Conservation (phyloP, 2,888 invertebrate genomes). For the Catocala sponsa region DNA sequence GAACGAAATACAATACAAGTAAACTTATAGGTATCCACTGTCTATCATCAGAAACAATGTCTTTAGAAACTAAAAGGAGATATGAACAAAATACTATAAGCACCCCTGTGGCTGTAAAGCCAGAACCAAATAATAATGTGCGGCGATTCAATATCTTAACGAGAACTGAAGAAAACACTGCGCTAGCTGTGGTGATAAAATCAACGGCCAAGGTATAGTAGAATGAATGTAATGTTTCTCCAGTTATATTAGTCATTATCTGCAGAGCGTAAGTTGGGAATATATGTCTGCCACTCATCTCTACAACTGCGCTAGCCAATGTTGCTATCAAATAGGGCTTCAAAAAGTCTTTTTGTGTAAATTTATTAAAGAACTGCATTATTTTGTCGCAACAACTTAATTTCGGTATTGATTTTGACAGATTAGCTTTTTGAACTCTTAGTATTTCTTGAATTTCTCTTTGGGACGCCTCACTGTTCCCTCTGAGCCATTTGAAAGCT, state of each 20-base stretch:
- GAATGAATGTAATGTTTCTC: conserved; percentile 53
- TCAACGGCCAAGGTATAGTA: conserved; percentile 62
- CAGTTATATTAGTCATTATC: conserved; percentile 57
- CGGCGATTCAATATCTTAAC: conserved; percentile 61
- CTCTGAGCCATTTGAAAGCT: conserved; percentile 81
- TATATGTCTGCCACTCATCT: conserved; percentile 50
- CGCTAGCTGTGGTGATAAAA: conserved; percentile 58
- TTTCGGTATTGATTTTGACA: conserved; percentile 12
- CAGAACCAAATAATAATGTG: conserved; percentile 59
- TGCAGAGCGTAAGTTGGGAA: conserved; percentile 54
- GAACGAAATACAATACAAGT: conserved; percentile 58
- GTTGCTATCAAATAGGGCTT: conserved; percentile 58
- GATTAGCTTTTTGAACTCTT: conserved; percentile 31
- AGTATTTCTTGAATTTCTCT: conserved; percentile 48
- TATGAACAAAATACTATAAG: conserved; percentile 53
- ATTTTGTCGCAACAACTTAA: neutral
- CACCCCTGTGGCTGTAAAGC: conserved; percentile 53
- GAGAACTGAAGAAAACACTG: conserved; percentile 56
- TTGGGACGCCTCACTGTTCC: conserved; percentile 69
- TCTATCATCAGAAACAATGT: conserved; percentile 48
- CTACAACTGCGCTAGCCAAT: conserved; percentile 55
- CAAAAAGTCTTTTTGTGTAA: conserved; percentile 38
- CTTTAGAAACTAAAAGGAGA: conserved; percentile 50
- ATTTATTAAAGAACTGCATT: conserved; percentile 30
- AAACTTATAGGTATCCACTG: conserved; percentile 52